Percentiles rank a stretch among this genome's conserved stretches.
phyloP scores from a whole-genome alignment of 2,113 vertebrate genomes.

The Bucco capensis region DNA sequence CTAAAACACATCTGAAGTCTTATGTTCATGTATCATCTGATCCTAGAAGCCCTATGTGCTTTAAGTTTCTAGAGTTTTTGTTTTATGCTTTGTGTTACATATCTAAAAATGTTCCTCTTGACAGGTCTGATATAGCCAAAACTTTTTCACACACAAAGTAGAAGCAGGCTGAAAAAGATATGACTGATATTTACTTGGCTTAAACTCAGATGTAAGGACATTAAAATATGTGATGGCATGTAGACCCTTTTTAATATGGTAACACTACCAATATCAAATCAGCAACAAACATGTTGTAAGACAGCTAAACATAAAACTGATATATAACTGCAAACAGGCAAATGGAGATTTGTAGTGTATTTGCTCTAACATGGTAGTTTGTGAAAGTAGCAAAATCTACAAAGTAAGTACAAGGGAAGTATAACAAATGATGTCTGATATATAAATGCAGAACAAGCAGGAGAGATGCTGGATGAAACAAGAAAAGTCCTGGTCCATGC shows the following conservation, averaged over 20 bases:
- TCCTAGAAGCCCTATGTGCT: neutral
- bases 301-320: neutral
- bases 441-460: neutral
- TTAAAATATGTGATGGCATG: neutral
- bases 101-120: neutral
- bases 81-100: neutral
- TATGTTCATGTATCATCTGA: neutral
- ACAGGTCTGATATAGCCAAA: neutral
- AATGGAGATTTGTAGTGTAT: neutral
- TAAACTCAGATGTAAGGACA: neutral
- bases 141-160: neutral
- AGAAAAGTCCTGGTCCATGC: neutral
- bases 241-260: neutral
- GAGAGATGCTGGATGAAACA: neutral
- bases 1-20: neutral
- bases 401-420: neutral
- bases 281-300: neutral
- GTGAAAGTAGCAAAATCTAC: neutral
- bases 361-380: neutral
- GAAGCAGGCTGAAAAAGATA: neutral
- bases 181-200: neutral
- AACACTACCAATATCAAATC: neutral
- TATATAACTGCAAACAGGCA: neutral
- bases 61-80: neutral
- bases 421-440: neutral